Evolutionary conservation across 2,888 invertebrate species (phyloP).

Genomic region (Drosophila barbarae): DNA sequence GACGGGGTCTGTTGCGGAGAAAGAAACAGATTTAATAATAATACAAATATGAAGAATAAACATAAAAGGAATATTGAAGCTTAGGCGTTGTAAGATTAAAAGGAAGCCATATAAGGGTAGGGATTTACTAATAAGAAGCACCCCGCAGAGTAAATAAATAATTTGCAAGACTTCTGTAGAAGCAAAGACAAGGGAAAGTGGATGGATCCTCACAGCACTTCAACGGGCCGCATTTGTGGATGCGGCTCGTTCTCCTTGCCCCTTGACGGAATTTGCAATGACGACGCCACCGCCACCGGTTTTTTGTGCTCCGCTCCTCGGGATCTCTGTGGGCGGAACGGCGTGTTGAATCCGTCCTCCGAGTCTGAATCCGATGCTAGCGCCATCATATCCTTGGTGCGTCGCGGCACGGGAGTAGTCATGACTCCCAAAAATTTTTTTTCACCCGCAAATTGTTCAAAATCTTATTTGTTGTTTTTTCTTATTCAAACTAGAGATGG

Average conservation of each 20-base stretch:
- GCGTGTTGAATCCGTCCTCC: constrained; percentile 75
- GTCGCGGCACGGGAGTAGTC: constrained; percentile 73
- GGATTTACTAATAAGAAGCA: background rate
- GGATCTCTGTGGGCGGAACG: constrained; percentile 52
- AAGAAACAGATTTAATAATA: background rate
- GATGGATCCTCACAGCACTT: constrained; percentile 26
- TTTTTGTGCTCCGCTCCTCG: background rate
- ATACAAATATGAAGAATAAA: background rate
- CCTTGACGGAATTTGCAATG: background rate
- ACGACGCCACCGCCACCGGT: constrained; percentile 5
- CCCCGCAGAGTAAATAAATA: background rate
- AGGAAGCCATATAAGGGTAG: background rate
- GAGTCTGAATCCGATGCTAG: constrained; percentile 77
- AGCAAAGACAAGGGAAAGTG: background rate
- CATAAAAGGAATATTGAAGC: background rate
- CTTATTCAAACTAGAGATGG: constrained; percentile 3
- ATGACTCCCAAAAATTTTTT: constrained; percentile 46
- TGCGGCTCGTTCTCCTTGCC: constrained; percentile 56
- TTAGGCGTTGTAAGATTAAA: background rate
- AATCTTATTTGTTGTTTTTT: constrained; percentile 18
- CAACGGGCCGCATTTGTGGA: background rate
- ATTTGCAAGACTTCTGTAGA: background rate
- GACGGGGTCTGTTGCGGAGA: constrained; percentile 64
- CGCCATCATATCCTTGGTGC: constrained; percentile 76
- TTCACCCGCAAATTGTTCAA: constrained; percentile 13